Base-by-base conservation (phyloP, 2,888 invertebrate genomes). In the Dromius quadrimaculatus region DNA sequence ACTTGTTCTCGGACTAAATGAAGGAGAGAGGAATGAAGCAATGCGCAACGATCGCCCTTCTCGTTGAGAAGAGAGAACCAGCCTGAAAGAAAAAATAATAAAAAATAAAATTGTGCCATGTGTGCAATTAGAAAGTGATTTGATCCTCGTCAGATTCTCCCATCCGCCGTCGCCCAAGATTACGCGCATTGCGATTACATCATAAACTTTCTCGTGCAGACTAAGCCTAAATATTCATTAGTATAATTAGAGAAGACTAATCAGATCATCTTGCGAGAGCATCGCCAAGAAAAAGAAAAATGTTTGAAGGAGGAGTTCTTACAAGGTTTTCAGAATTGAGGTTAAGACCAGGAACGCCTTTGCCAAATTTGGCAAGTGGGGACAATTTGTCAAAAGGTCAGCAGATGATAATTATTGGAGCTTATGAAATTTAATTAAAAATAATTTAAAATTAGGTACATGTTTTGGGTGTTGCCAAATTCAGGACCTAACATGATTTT, bases 31-130 rank as follows among this genome's bases (percentile, higher is more conserved):
- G 87, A 87, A 77, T 90, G 87, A 64, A 87, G 84, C 11, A 89
- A 84, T 69, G 91, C 91, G 74, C 87, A 86, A 70, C 89, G 87
- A 54, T 88, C 85, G 43, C 90, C 90, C 75, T 89, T 87, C 74
- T 89, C 89, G 50, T 88, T 88, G 71, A 89, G 85, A 71, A 89
- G 83, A 59, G 90, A 90, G 77, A 90, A 90, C 86, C 90, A 90
- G 74, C 90, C 90, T 90, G 84, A 0, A 79, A 79, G 72, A 57
- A 15, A 45, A 45, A 11, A 9, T 15, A 38, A 38, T 9, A 38
- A 9, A 38, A 3, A 3, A n/a, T 38, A 38, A n/a, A n/a, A 38
- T 6, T n/a, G 38, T 38, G 13, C 28, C 28, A 11, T 47, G 57
- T n/a, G 15, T 11, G 28, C n/a, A 57, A 63, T 63, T 63, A 63